A percentile compares a stretch with the other conserved stretches of the same genome.
These are phyloP conservation scores for Rhadinocentrus ornatus DNA, from an alignment of 2,797 vertebrate genomes.

Conservation along the genomic window DNA sequence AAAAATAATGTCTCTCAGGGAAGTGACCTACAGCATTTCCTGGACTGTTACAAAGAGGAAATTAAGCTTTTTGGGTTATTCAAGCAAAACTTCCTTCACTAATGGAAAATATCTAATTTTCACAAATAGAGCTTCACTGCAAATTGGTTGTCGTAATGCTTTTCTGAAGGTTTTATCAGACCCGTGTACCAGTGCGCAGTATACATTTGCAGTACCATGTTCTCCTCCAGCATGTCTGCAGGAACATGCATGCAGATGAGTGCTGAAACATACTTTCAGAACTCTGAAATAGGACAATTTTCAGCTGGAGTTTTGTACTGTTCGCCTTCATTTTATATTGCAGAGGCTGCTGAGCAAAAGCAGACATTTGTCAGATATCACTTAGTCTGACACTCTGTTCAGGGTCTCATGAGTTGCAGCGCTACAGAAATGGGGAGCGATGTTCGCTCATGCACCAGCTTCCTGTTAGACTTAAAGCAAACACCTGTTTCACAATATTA, in stretches of 20 bases:
- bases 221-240: not conserved
- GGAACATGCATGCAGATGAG: conserved; percentile 1
- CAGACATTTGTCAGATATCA: conserved; percentile 55
- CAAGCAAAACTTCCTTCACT: conserved; percentile 37
- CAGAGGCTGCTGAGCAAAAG: conserved; percentile 36
- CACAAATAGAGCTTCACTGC: conserved; percentile 8
- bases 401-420: conserved; percentile 23
- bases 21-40: conserved; percentile 32
- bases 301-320: conserved; percentile 57
- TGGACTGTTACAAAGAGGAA: conserved; percentile 30
- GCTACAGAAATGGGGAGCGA: conserved; percentile 3
- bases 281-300: conserved; percentile 60
- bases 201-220: not conserved
- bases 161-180: conserved; percentile 19
- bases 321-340: conserved; percentile 57
- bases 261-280: conserved; percentile 13
- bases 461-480: conserved; percentile 22
- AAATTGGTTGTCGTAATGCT: conserved; percentile 23
- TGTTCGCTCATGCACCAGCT: conserved; percentile 20
- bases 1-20: conserved; percentile 23
- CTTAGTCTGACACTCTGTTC: conserved; percentile 50
- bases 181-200: conserved; percentile 1
- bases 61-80: conserved; percentile 31
- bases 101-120: conserved; percentile 46
- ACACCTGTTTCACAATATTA: conserved; percentile 31